Percentiles rank a stretch among this genome's conserved stretches.
These are phyloP conservation scores for Gambelia wislizenii DNA, from an alignment of 2,797 vertebrate species.

Conservation along the genomic window DNA sequence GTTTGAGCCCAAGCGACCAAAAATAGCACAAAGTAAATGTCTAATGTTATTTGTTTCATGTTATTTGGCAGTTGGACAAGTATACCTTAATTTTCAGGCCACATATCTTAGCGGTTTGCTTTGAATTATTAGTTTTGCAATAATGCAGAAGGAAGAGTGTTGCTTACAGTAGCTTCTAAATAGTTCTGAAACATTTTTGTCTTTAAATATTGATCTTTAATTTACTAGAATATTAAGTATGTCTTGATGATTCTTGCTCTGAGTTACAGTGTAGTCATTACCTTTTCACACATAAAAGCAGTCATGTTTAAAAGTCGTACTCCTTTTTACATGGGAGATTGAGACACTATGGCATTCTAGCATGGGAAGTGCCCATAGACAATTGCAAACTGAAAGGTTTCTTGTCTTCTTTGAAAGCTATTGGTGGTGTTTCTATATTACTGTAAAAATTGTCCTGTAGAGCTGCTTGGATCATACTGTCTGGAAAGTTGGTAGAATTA, in stretches of 20 bases:
- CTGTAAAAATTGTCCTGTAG: constrained; percentile 26
- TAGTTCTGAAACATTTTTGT: not conserved
- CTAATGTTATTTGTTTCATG: not conserved
- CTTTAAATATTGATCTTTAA: not conserved
- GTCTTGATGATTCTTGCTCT: not conserved
- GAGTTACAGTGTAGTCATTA: not conserved
- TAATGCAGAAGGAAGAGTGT: not conserved
- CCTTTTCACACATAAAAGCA: not conserved
- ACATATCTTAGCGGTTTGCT: not conserved
- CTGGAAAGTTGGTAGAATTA: constrained; percentile 26
- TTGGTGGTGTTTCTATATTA: not conserved
- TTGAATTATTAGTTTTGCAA: not conserved
- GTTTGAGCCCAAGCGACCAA: not conserved
- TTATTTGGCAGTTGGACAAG: not conserved
- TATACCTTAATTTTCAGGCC: not conserved
- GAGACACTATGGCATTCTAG: not conserved
- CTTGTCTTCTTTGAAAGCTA: not conserved
- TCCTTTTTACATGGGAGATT: not conserved
- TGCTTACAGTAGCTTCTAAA: not conserved
- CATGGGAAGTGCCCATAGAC: not conserved
- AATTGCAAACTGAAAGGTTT: not conserved
- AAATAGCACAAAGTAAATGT: not conserved
- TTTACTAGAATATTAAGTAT: not conserved
- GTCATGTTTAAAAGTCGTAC: not conserved
- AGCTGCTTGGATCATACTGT: constrained; percentile 38